Base-by-base conservation (phyloP, 2,113 vertebrate species). In the Epinephelus cyanopodus region DNA sequence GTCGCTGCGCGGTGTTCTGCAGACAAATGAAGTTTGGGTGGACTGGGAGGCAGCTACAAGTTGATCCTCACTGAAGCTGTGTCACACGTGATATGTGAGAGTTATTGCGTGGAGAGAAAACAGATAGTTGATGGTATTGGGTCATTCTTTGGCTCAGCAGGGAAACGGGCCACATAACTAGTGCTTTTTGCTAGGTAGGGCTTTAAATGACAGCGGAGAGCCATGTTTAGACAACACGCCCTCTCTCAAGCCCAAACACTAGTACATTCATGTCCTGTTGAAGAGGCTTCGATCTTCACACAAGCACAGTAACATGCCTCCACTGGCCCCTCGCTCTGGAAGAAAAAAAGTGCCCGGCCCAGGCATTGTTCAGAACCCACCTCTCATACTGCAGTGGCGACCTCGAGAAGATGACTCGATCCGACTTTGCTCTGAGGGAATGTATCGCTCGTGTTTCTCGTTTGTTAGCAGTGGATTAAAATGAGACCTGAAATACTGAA, bases 91-190 rank as follows among this genome's bases (percentile, higher is more conserved):
- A 85, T 62, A 88, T 90, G 81, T 83, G 86, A 86, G 9, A 80
- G 65, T 77, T 87, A 87, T 86, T 87, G 84, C 89, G 86, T 87
- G 89, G 74, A 80, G 75, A 83, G 76, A 87, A 84, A 92, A 92
- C 53, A 76, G 63, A 52, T 7, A 80, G 75, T 54, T 85, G 90
- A 90, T 91, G 84, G 81, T 80, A 81, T 39, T 61, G 78, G 85
- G 79, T 92, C 92, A 74, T 91, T 94, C 92, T 94, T 94, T 94
- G 94, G 94, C 93, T 92, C 93, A 92, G 90, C 85, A 78, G 76
- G 89, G 74, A 74, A 86, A 89, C 11, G 80, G 88, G 89, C 87
- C 89, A 87, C 83, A 73, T 62, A 75, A 89, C 89, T 90, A 85
- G 78, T 89, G 86, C 71, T 85, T 76, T 90, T 87, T 77, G 85